Evolutionary conservation across 2,888 invertebrate genomes (phyloP), one percentile per base, ranked within the genome.

Genomic region (Nezara viridula): DNA sequence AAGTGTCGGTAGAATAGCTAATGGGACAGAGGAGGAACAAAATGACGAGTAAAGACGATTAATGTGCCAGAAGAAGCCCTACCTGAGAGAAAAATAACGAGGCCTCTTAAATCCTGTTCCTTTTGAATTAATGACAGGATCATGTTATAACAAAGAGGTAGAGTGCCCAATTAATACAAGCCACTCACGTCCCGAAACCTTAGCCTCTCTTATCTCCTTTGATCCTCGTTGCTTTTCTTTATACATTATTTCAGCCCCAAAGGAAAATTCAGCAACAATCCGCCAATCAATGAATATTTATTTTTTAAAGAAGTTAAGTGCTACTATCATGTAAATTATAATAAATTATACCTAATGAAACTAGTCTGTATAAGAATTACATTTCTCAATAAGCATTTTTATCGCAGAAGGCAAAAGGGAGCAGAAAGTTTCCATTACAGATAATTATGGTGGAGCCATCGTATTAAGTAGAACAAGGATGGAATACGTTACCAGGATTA

Each of bases 91-190:
- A 81, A 81, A 81, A 81, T 81, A 81, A 81, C 40, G 44, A 81
- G 44, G 81, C 81, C 81, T 47, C 81, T 44, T 44, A 81, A 81
- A 40, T 44, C 81, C 44, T 44, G 24, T 81, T 81, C 81, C 81
- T 81, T 47, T 44, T 81, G 81, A 47, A 81, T 81, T 81, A 81
- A 81, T 81, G 81, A n/a, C 81, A 81, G 81, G 40, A 81, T 81
- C 81, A 81, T 44, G 81, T 81, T 81, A 44, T 81, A 81, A 81
- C 81, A 81, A 81, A 81, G 81, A 81, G 81, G 19, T 81, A 44
- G 81, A 81, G 81, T 81, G 81, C 4, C 81, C 81, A 81, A 81
- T 81, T 81, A 81, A 81, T 44, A 81, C 81, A 81, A 47, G 81
- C 44, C 77, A 40, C 77, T 81, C 16, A 21, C 12, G 81, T 10